Conservation (phyloP, 1,140 invertebrate genomes). For the Drosophila pruinosa region DNA sequence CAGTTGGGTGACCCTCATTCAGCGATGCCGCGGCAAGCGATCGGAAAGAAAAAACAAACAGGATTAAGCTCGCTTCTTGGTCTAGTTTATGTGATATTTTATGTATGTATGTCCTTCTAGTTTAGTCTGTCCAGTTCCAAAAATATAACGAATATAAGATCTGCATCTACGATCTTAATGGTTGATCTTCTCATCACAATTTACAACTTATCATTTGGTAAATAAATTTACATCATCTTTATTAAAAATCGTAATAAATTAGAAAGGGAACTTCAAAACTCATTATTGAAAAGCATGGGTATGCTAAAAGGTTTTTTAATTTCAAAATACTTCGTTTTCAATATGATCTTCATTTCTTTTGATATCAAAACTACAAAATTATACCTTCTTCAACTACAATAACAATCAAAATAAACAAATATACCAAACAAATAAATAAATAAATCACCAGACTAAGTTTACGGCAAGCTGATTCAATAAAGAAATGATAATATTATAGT, state of each 20-base stretch:
- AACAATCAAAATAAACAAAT: no score
- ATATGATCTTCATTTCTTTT: not conserved
- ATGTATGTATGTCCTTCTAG: conserved; percentile 43
- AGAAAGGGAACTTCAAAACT: no score
- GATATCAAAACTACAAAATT: no score
- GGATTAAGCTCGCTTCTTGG: conserved; percentile 8
- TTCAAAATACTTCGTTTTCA: not conserved
- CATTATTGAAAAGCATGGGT: no score
- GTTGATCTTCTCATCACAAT: not conserved
- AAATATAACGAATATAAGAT: conserved; percentile 1
- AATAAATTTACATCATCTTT: not conserved
- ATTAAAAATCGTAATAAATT: no score
- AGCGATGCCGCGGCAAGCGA: conserved; percentile 25
- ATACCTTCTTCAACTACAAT: not conserved
- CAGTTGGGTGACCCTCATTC: conserved; percentile 56
- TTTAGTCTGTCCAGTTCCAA: conserved; percentile 28
- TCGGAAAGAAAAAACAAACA: conserved; percentile 26
- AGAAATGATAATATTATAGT: no score
- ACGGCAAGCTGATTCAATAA: no score
- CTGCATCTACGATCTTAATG: not conserved
- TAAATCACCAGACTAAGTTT: no score
- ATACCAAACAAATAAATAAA: no score
- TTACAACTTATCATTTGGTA: no score
- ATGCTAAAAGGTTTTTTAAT: not conserved
- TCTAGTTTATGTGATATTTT: conserved; percentile 73